Evolutionary conservation across 1,140 invertebrate species (phyloP).

Genomic region (Hycleus phaleratus): DNA sequence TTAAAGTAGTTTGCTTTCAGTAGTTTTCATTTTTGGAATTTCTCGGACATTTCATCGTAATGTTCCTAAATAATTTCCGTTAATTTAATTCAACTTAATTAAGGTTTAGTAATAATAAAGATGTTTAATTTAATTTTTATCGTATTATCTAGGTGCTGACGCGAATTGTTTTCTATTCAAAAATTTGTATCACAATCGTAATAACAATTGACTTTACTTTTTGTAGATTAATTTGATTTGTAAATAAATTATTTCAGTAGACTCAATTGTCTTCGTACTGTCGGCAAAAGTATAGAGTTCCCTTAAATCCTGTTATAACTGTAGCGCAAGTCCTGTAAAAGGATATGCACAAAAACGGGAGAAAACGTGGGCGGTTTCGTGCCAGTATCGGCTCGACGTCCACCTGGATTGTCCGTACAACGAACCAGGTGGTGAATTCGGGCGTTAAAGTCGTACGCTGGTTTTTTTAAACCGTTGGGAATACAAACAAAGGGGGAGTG

Average conservation of each 20-base stretch:
- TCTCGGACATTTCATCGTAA: background rate
- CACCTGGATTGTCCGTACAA: background rate
- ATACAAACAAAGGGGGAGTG: background rate
- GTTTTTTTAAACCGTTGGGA: no score
- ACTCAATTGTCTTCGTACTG: no score
- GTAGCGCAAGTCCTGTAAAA: constrained; percentile 6
- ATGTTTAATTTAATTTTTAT: constrained; percentile 8
- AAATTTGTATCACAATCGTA: background rate
- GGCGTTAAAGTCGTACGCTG: no score
- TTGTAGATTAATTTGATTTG: constrained; percentile 11
- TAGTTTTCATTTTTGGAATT: no score
- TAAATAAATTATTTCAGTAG: constrained; percentile 15
- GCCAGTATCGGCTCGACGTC: constrained; percentile 1
- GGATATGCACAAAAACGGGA: background rate
- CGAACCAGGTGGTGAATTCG: background rate
- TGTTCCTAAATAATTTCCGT: constrained; percentile 5
- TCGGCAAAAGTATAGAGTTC: no score
- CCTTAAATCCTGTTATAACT: background rate
- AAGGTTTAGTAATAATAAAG: background rate
- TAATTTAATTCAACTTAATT: no score
- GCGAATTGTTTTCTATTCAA: constrained; percentile 3
- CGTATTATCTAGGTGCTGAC: background rate
- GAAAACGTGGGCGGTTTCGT: constrained; percentile 5
- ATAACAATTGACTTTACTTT: background rate
- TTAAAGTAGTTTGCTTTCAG: no score